Evolutionary conservation across 2,797 vertebrate species (phyloP).

Genomic region (Perodicticus potto): DNA sequence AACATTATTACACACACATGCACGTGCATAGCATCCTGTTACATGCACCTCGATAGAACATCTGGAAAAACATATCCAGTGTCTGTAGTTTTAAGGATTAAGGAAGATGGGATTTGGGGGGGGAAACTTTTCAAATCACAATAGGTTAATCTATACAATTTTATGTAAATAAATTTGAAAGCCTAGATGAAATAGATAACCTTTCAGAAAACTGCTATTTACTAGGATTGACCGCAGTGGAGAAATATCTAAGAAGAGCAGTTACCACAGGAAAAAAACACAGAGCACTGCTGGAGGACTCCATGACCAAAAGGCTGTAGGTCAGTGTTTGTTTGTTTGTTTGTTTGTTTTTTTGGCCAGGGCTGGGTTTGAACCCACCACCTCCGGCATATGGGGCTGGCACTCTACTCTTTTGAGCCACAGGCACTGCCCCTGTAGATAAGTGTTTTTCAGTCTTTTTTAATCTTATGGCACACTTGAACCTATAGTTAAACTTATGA

Average conservation of each 20-base stretch:
- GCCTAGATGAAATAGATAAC: constrained; percentile 10
- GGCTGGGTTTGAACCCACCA: no score
- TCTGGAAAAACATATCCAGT: constrained; percentile 73
- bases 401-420: no score
- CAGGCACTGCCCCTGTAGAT: no score
- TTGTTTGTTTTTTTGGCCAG: no score
- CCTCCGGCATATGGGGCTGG: no score
- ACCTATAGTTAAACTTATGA: no score
- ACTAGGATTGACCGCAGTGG: background rate
- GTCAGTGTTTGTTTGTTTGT: no score
- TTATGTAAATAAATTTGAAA: constrained; percentile 25
- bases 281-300: background rate
- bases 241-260: background rate
- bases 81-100: constrained; percentile 78
- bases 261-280: background rate
- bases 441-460: no score
- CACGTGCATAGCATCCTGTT: constrained; percentile 67
- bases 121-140: constrained; percentile 18
- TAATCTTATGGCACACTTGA: no score
- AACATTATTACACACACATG: background rate
- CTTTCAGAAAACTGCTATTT: background rate
- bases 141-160: constrained; percentile 14
- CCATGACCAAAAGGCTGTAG: background rate
- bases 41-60: constrained; percentile 55
- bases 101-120: constrained; percentile 8